Base-by-base conservation (phyloP, 2,113 vertebrate species). In the Ceyx cyanopectus region DNA sequence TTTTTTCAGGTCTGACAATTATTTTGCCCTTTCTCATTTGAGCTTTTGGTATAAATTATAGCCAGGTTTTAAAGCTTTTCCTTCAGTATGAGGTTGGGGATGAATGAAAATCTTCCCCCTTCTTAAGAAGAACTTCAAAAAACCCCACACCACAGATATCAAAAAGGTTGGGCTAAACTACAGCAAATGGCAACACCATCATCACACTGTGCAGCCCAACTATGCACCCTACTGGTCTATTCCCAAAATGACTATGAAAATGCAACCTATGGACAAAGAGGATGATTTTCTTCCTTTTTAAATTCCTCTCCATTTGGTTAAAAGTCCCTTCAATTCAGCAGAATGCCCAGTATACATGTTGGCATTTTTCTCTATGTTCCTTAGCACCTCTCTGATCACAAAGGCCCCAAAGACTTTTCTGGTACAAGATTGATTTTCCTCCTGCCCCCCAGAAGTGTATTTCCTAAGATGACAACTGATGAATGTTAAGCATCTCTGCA, bases 211-310 rank as follows among this genome's bases (percentile, higher is more conserved):
- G 65, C 70, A 87, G 95, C 82, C 90, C 94, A 85, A 92, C 90
- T 85, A 29, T 94, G 95, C 95, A 92, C 95, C 95, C 95, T 96
- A 76, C 95, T 90, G 95, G 95, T 91, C 79, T 58, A 77, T 69
- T 58, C 48, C 75, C 76, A 85, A 85, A 94, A 80, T n/a, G 14
- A 92, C 92, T 32, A 6, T 2, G 41, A 27, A 91, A 73, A 54
- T 37, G 30, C 46, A 21, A 7, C 46, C 14, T 57, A 54, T 30
- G 53, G 76, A 24, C 45, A 12, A 37, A 51, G 18, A 48, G 40
- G 3, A 68, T 56, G 23, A 46, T 50, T 41, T 45, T 30, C 2
- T 5, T 23, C 18, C 10, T 8, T 37, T 67, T 76, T 6, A 50
- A 9, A 43, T 62, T 50, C 30, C 34, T 27, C 26, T 14, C n/a